These are phyloP conservation scores for Gryllus bimaculatus DNA, from an alignment of 1,140 invertebrate genomes.

Conservation along the genomic window DNA sequence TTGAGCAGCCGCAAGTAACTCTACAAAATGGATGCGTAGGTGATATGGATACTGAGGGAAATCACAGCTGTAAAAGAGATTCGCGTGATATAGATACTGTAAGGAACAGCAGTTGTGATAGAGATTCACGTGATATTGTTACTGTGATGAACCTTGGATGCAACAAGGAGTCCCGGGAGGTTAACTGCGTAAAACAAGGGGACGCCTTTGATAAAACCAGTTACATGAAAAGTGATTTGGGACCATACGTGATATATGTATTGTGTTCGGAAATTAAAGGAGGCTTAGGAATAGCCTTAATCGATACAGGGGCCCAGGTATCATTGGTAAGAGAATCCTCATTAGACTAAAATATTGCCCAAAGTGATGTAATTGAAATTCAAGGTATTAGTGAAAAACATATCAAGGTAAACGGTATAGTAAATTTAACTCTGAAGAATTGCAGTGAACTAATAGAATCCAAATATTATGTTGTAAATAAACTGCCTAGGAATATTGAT, in stretches of 20 bases:
- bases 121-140: neutral
- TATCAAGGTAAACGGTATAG: neutral
- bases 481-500: neutral
- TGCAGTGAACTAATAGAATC: neutral
- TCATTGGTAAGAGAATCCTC: neutral
- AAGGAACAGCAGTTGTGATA: neutral
- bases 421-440: neutral
- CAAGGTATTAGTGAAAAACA: neutral
- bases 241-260: neutral
- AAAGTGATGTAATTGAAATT: neutral
- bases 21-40: neutral
- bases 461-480: neutral
- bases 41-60: neutral
- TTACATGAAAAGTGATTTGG: neutral
- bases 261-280: neutral
- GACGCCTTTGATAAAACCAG: no score
- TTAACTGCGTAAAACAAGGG: neutral
- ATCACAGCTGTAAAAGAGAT: neutral
- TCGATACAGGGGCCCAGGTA: neutral
- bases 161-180: neutral
- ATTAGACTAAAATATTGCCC: neutral
- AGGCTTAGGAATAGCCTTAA: neutral
- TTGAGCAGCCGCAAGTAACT: neutral
- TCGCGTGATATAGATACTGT: neutral
- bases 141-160: neutral